phyloP scores from a whole-genome alignment of 2,797 vertebrate genomes.

The Lateolabrax maculatus region DNA sequence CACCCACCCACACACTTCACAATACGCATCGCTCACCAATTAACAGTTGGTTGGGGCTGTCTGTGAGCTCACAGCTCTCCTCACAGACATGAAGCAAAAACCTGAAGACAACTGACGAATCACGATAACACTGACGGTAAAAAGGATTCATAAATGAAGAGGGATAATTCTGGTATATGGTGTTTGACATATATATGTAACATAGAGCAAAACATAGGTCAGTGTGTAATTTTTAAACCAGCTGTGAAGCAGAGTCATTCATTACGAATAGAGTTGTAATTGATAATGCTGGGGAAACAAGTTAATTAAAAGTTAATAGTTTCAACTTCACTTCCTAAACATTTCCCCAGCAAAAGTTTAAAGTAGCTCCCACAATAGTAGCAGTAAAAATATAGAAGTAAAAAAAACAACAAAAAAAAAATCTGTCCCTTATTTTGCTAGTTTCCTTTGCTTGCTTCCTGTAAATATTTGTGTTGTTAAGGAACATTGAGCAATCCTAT shows the following conservation, averaged over 20 bases:
- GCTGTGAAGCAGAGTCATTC: neutral
- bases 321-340: neutral
- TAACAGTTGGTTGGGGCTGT: slow-evolving; percentile 42
- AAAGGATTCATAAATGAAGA: neutral
- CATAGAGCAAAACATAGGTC: neutral
- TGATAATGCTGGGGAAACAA: neutral
- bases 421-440: slow-evolving; percentile 8
- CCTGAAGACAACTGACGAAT: neutral
- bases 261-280: neutral
- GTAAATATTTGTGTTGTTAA: slow-evolving; percentile 67
- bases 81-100: neutral
- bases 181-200: neutral
- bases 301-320: neutral
- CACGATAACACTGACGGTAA: neutral
- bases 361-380: neutral
- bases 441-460: slow-evolving; percentile 42
- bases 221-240: neutral
- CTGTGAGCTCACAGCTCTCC: slow-evolving; percentile 21
- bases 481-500: slow-evolving; percentile 31
- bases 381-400: neutral
- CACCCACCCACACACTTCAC: slow-evolving; percentile 31
- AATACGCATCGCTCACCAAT: slow-evolving; percentile 68
- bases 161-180: neutral
- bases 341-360: neutral
- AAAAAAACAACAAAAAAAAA: neutral